Percentiles rank a stretch among this genome's conserved stretches.
These are phyloP conservation scores for Anolis apletophallus DNA, from an alignment of 2,797 vertebrate species.

Conservation along the genomic window DNA sequence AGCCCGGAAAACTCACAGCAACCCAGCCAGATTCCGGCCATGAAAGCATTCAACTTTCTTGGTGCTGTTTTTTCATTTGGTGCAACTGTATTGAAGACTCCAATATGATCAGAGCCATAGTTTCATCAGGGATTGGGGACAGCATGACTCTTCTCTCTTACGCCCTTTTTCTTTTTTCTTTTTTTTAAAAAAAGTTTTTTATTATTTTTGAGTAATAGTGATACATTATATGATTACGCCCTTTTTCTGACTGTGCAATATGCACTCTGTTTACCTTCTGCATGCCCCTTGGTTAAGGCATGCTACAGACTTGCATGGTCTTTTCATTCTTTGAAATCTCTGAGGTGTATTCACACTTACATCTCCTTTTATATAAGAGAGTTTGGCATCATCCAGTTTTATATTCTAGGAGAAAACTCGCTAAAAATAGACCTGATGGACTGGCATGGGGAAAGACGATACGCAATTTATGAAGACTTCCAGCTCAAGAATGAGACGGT, in stretches of 20 bases:
- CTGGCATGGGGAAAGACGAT: conserved; percentile 84
- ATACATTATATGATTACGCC: too few species aligned
- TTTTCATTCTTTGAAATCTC: not conserved
- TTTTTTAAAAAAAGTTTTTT: too few species aligned
- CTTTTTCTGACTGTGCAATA: not conserved
- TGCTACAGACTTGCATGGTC: not conserved
- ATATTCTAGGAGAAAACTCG: conserved; percentile 81
- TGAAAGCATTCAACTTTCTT: too few species aligned
- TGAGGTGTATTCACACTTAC: not conserved
- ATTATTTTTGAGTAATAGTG: too few species aligned
- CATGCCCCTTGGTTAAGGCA: not conserved
- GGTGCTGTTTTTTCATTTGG: too few species aligned
- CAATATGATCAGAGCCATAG: too few species aligned
- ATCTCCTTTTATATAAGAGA: not conserved
- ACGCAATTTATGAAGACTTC: conserved; percentile 88
- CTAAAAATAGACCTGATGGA: conserved; percentile 91
- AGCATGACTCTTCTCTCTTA: not conserved
- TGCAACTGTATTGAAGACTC: too few species aligned
- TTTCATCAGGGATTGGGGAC: not conserved
- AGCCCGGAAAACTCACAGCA: too few species aligned
- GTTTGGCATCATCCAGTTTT: not conserved
- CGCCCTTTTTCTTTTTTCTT: not conserved
- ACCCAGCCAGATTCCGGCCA: too few species aligned
- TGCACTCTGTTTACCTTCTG: not conserved
- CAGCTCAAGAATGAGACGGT: conserved; percentile 85